phyloP scores from a whole-genome alignment of 1,140 invertebrate species.

The Brachionus calyciflorus region DNA sequence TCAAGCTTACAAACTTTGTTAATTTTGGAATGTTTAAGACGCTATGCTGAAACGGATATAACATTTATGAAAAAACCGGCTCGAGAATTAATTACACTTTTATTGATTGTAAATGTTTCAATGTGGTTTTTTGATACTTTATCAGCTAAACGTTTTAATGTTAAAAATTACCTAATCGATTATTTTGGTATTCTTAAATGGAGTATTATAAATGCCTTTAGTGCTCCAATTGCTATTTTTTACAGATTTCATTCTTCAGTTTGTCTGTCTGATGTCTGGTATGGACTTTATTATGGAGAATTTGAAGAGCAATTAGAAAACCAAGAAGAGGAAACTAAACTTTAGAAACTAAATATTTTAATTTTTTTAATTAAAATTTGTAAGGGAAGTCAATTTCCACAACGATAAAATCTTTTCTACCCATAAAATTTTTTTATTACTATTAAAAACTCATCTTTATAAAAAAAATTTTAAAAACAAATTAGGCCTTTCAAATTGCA shows the following conservation, averaged over 20 bases:
- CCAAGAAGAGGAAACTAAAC: slow-evolving; percentile 15
- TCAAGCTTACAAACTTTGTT: slow-evolving; percentile 81
- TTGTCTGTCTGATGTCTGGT: slow-evolving; percentile 56
- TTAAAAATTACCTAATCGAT: slow-evolving; percentile 52
- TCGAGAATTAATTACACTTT: slow-evolving; percentile 87
- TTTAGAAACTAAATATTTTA: background rate
- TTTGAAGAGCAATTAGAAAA: slow-evolving; percentile 41
- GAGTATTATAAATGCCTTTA: slow-evolving; percentile 54
- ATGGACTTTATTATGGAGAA: slow-evolving; percentile 36
- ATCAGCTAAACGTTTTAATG: slow-evolving; percentile 51
- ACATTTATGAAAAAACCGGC: slow-evolving; percentile 89
- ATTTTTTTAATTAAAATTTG: background rate
- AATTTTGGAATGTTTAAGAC: slow-evolving; percentile 67
- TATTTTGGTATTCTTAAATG: slow-evolving; percentile 54
- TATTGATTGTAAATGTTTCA: slow-evolving; percentile 78
- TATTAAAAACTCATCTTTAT: no score
- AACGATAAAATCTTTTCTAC: no score
- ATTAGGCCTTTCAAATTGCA: no score
- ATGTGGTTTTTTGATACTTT: slow-evolving; percentile 55
- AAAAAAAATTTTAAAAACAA: no score
- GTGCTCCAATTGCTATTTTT: slow-evolving; percentile 54
- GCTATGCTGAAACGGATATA: slow-evolving; percentile 80
- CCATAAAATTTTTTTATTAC: no score
- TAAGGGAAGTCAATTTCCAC: no score
- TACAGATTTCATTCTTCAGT: slow-evolving; percentile 57